Conservation (phyloP, 2,888 invertebrate genomes). For the Drosophila hamatofila region DNA sequence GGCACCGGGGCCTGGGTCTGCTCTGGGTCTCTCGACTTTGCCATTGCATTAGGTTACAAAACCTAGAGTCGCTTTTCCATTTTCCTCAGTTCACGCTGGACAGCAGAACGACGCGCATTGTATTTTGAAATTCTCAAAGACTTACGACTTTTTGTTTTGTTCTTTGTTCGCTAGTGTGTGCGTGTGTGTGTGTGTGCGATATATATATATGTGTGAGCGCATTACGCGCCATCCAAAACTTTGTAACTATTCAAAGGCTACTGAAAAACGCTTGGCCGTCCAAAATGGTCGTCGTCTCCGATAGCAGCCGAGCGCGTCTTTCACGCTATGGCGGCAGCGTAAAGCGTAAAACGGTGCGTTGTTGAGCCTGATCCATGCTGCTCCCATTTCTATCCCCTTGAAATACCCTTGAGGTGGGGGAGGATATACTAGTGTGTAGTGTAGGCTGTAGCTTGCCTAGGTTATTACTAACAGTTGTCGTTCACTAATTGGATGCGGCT, state of each 20-base stretch:
- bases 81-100: conserved; percentile 67
- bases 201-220: conserved; percentile 28
- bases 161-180: conserved; percentile 1
- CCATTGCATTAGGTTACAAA: conserved; percentile 44
- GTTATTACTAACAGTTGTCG: not conserved
- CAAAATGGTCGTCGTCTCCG: conserved; percentile 83
- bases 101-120: conserved; percentile 58
- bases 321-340: conserved; percentile 81
- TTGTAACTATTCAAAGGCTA: conserved; percentile 68
- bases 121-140: conserved; percentile 9
- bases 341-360: conserved; percentile 82
- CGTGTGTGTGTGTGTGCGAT: conserved; percentile 19
- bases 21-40: conserved; percentile 11
- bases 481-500: conserved; percentile 4
- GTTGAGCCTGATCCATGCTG: conserved; percentile 21
- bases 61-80: conserved; percentile 55
- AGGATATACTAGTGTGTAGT: not conserved
- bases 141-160: conserved; percentile 5
- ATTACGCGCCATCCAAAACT: conserved; percentile 41
- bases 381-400: not conserved
- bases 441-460: not conserved
- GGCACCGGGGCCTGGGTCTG: not conserved
- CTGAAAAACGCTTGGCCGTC: conserved; percentile 60
- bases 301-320: conserved; percentile 81
- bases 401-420: conserved; percentile 8